Conservation (phyloP, 1,140 invertebrate species). For the Drosophila kurseongensis region DNA sequence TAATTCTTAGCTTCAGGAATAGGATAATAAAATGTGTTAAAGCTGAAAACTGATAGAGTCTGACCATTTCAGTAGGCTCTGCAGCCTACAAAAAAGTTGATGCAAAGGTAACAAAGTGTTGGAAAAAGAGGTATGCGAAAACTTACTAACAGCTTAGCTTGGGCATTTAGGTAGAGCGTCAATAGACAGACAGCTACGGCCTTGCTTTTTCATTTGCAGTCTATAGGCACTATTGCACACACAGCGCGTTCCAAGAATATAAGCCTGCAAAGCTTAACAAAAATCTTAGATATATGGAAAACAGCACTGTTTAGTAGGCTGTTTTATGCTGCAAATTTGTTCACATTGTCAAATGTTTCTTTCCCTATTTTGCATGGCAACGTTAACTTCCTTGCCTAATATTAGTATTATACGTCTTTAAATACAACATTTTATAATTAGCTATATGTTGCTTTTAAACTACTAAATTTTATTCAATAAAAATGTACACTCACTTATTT, state of each 20-base stretch:
- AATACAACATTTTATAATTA: too few species aligned
- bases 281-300: not conserved
- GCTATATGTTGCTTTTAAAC: not conserved
- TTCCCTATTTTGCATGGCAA: too few species aligned
- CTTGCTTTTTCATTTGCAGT: slow-evolving; percentile 26
- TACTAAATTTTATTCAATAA: too few species aligned
- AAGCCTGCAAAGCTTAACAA: not conserved
- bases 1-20: not conserved
- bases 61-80: slow-evolving; percentile 29
- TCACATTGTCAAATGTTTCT: too few species aligned
- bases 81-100: not conserved
- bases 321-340: too few species aligned
- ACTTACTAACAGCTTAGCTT: slow-evolving; percentile 22
- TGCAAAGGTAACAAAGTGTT: slow-evolving; percentile 18
- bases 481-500: too few species aligned
- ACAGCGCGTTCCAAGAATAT: slow-evolving; percentile 5
- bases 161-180: slow-evolving; percentile 3
- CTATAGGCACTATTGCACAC: slow-evolving; percentile 18
- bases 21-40: not conserved
- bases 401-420: too few species aligned
- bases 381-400: too few species aligned
- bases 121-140: slow-evolving; percentile 21
- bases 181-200: slow-evolving; percentile 17
- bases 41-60: too few species aligned
- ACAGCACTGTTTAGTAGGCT: not conserved